Base-by-base conservation (phyloP, 2,797 vertebrate genomes). In the Mallotus villosus region DNA sequence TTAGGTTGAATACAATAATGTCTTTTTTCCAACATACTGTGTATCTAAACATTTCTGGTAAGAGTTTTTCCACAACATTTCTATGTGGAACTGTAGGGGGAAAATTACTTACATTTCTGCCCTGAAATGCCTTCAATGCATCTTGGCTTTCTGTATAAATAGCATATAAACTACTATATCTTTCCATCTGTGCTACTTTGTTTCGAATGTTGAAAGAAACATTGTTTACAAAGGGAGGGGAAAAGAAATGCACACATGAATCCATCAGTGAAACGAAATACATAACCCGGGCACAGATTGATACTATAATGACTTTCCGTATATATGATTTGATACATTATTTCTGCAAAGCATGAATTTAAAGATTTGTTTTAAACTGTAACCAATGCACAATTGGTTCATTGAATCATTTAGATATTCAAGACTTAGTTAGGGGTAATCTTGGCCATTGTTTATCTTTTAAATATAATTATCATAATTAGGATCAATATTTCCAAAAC, bases 1-100 rank as follows among this genome's bases (percentile, higher is more conserved):
- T 87, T 84, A 90, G 82, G 91, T 88, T 90, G 88, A 34, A 62
- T 71, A 83, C 37, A 41, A 41, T 41, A 41, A 41, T 41, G 37
- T 41, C 1, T 41, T 12, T 41, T 12, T 12, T 12, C 37, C 37
- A 41, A 14, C 37, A 11, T 41, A 41, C 37, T 41, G 37, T 41
- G 12, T 41, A 41, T 41, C 8, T 41, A 41, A 41, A 41, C 37
- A 41, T 41, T 41, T 11, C 37, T 41, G 37, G 11, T 6, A 41
- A 41, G 37, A 41, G 37, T 7, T 7, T 41, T 41, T 41, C 37
- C 37, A 21, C 12, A n/a, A 22, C 60, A 70, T 41, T 57, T 32
- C 5, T 64, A n/a, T 17, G 19, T 53, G 51, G 51, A 53, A 53
- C 4, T 53, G 19, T 53, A 53, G 8, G 17, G 51, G 37, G 37